These are phyloP conservation scores for Standfussiana lucernea DNA, from an alignment of 2,888 invertebrate species.

Conservation along the genomic window DNA sequence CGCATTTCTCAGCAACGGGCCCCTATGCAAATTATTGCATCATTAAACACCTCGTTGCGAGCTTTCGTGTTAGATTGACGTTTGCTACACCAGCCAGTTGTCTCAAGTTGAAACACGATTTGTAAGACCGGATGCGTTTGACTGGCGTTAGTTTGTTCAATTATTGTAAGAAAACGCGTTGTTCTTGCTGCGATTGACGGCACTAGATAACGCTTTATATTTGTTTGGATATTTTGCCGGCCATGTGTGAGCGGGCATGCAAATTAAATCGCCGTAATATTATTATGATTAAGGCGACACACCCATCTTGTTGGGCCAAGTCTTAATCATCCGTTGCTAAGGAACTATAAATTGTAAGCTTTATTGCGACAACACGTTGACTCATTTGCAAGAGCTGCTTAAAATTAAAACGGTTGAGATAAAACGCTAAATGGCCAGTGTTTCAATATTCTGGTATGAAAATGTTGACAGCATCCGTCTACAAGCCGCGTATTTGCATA, in stretches of 20 bases:
- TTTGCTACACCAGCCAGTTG: constrained; percentile 73
- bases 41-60: constrained; percentile 88
- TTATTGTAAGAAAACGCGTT: constrained; percentile 77
- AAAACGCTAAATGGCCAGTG: constrained; percentile 62
- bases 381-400: constrained; percentile 58
- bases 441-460: constrained; percentile 78
- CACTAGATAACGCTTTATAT: constrained; percentile 54
- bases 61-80: constrained; percentile 86
- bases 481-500: constrained; percentile 77
- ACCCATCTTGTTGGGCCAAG: constrained; percentile 57
- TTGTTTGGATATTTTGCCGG: constrained; percentile 47
- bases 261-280: constrained; percentile 60
- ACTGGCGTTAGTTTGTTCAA: constrained; percentile 85
- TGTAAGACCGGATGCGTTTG: constrained; percentile 85
- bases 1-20: constrained; percentile 79
- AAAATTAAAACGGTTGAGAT: constrained; percentile 60
- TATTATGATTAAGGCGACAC: constrained; percentile 60
- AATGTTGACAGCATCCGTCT: constrained; percentile 80
- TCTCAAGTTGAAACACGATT: constrained; percentile 75
- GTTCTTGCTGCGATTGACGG: constrained; percentile 66
- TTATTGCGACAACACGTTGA: constrained; percentile 53
- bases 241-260: constrained; percentile 56
- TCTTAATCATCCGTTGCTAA: constrained; percentile 60
- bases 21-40: constrained; percentile 90
- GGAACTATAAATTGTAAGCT: constrained; percentile 60